Conservation (phyloP, 2,888 invertebrate genomes). For the Brachyptera risi region DNA sequence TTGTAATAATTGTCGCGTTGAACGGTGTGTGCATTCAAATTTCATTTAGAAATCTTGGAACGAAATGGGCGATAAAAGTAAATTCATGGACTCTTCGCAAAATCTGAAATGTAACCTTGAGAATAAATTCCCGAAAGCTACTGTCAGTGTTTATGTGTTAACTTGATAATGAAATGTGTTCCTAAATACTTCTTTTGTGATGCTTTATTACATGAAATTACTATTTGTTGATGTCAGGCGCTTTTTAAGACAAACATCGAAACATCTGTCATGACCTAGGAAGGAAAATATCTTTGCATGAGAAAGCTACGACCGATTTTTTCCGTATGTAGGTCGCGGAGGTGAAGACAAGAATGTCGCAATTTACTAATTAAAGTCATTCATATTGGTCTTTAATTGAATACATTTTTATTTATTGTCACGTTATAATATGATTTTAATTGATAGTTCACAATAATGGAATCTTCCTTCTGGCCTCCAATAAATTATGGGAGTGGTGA, state of each 20-base stretch:
- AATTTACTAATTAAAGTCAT: conserved; percentile 4
- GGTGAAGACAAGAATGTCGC: conserved; percentile 25
- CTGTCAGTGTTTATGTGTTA: conserved; percentile 29
- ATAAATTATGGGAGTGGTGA: not conserved
- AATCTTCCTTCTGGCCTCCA: not conserved
- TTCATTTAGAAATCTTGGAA: conserved; percentile 32
- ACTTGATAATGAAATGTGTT: no score
- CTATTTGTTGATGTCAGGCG: not conserved
- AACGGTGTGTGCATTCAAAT: conserved; percentile 28
- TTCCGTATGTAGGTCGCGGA: conserved; percentile 32
- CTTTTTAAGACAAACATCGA: not conserved
- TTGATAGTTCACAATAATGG: no score
- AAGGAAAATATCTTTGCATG: conserved; percentile 27
- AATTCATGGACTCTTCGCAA: conserved; percentile 17
- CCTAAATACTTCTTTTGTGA: no score
- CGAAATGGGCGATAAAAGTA: conserved; percentile 26
- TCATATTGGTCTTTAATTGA: not conserved
- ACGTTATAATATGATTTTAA: no score
- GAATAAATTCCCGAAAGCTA: conserved; percentile 26
- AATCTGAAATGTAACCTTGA: conserved; percentile 32
- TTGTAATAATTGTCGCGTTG: not conserved
- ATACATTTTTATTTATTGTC: not conserved
- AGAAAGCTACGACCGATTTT: conserved; percentile 30
- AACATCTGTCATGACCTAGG: conserved; percentile 28
- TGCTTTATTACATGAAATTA: no score